phyloP scores from a whole-genome alignment of 2,797 vertebrate genomes.

The Danio jaintianensis region DNA sequence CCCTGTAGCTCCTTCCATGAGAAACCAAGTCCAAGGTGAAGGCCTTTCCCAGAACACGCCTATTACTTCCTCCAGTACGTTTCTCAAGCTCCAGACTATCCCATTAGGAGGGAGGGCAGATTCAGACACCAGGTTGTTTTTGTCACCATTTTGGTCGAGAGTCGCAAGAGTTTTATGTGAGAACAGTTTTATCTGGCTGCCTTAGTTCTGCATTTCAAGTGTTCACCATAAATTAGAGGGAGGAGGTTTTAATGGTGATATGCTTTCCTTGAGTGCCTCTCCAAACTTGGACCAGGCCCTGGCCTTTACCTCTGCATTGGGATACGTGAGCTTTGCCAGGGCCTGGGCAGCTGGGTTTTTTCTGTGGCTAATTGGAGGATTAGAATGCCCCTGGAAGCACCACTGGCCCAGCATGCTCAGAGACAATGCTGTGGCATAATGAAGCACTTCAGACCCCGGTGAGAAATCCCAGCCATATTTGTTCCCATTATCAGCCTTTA shows the following conservation, averaged over 20 bases:
- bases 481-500: conserved; percentile 81
- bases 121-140: conserved; percentile 37
- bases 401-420: conserved; percentile 50
- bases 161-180: conserved; percentile 14
- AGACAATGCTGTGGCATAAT: conserved; percentile 67
- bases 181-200: conserved; percentile 32
- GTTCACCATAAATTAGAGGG: conserved; percentile 27
- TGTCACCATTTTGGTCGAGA: conserved; percentile 26
- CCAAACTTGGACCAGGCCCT: conserved; percentile 42
- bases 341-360: conserved; percentile 31
- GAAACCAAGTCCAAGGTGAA: conserved; percentile 41
- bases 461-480: conserved; percentile 76
- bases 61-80: conserved; percentile 12
- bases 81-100: conserved; percentile 18
- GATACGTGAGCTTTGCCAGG: conserved; percentile 68
- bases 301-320: conserved; percentile 62
- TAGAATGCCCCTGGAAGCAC: conserved; percentile 39
- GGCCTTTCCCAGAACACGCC: conserved; percentile 28
- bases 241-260: conserved; percentile 32
- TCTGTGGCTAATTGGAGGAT: conserved; percentile 56
- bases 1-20: conserved; percentile 19
- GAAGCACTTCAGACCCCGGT: conserved; percentile 66
- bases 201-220: conserved; percentile 41
- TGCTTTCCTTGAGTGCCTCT: conserved; percentile 43
- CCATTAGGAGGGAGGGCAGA: conserved; percentile 17